Evolutionary conservation across 2,888 invertebrate genomes (phyloP).

Genomic region (Mellilla xanthometata): DNA sequence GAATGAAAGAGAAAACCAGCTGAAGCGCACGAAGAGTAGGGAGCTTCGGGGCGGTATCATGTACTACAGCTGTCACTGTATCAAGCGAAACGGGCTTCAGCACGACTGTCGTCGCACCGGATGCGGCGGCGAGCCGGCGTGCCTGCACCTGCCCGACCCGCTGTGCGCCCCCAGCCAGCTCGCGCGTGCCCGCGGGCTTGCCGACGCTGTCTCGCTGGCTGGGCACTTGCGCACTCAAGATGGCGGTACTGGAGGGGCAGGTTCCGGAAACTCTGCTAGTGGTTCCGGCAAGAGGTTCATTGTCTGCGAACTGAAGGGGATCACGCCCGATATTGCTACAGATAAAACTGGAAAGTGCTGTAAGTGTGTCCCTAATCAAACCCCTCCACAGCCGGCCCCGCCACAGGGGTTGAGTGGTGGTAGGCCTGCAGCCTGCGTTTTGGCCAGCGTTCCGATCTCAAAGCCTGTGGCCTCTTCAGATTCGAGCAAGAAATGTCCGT

Average conservation of each 20-base stretch:
- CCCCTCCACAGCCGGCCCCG: conserved; percentile 28
- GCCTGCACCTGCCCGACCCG: conserved; percentile 78
- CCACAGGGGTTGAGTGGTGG: conserved; percentile 20
- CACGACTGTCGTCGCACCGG: conserved; percentile 81
- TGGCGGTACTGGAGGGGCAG: conserved; percentile 41
- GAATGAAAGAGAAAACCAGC: conserved; percentile 66
- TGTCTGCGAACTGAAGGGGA: conserved; percentile 71
- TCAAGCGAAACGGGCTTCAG: conserved; percentile 83
- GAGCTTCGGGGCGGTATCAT: conserved; percentile 80
- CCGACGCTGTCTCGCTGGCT: conserved; percentile 60
- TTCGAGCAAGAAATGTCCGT: conserved; percentile 34
- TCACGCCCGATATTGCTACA: conserved; percentile 48
- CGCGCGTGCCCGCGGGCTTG: conserved; percentile 70
- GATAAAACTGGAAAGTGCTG: conserved; percentile 60
- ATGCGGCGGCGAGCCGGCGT: conserved; percentile 78
- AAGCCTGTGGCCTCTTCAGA: conserved; percentile 15
- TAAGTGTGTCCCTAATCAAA: conserved; percentile 53
- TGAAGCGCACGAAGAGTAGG: conserved; percentile 74
- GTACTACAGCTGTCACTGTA: conserved; percentile 82
- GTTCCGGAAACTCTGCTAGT: conserved; percentile 37
- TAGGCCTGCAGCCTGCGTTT: conserved; percentile 30
- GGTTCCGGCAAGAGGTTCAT: conserved; percentile 67
- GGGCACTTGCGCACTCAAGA: conserved; percentile 49
- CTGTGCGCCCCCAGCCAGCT: conserved; percentile 79
- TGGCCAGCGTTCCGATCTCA: conserved; percentile 19